Evolutionary conservation across 2,797 vertebrate species (phyloP).

Genomic region (Tympanoctomys barrerae): DNA sequence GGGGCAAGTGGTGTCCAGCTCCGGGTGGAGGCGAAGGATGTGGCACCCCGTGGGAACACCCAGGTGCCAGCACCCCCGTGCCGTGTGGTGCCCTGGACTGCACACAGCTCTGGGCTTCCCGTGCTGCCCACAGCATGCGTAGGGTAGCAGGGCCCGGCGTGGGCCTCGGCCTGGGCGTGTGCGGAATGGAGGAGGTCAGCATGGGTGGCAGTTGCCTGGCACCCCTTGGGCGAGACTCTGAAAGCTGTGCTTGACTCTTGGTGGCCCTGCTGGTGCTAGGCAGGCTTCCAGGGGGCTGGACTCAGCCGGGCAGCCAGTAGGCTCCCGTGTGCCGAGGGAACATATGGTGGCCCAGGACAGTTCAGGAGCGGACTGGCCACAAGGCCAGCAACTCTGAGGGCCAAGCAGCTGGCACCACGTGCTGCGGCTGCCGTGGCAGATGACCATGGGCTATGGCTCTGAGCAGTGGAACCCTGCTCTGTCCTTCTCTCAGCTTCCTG

Average conservation of each 20-base stretch:
- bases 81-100: not conserved
- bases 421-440: not conserved
- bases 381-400: not conserved
- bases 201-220: not conserved
- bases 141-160: not conserved
- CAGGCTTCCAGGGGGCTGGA: not conserved
- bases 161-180: not conserved
- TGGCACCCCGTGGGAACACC: fast-evolving
- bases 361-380: not conserved
- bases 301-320: fast-evolving
- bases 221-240: not conserved
- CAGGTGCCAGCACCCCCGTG: not conserved
- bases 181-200: no score
- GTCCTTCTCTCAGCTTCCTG: no score
- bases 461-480: no score
- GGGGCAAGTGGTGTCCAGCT: no score
- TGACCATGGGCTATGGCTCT: not conserved
- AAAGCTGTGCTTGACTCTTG: not conserved
- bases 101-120: not conserved
- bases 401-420: fast-evolving
- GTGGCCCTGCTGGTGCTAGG: no score
- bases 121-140: fast-evolving
- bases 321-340: not conserved
- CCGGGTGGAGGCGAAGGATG: not conserved
- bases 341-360: no score